Percentiles rank a stretch among this genome's conserved stretches.
Conservation (phyloP, 2,888 invertebrate genomes). For the Amphiduros pacificus region DNA sequence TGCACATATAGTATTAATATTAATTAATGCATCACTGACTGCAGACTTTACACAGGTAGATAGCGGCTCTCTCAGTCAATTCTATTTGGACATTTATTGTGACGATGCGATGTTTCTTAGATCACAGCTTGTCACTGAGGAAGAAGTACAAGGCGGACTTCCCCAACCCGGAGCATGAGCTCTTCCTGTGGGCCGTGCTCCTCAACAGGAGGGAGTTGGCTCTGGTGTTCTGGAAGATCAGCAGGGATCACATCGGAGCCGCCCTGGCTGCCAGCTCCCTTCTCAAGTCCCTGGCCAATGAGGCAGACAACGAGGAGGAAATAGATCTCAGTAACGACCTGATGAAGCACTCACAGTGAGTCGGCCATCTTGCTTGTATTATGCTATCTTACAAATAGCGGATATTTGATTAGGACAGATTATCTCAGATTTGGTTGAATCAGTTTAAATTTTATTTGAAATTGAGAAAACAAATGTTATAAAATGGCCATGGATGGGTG, state of each 20-base stretch:
- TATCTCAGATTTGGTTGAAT: no score
- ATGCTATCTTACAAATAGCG: no score
- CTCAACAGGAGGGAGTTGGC: conserved; percentile 53
- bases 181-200: conserved; percentile 58
- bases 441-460: no score
- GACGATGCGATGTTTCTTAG: no score
- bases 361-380: no score
- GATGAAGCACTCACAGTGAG: conserved; percentile 43
- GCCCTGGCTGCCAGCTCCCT: conserved; percentile 48
- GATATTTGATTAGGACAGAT: no score
- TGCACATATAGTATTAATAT: background rate
- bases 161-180: conserved; percentile 46
- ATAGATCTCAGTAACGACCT: conserved; percentile 47
- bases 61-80: background rate
- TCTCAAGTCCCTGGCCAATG: conserved; percentile 43
- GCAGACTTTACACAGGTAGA: no score
- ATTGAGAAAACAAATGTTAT: no score
- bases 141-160: conserved; percentile 28
- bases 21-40: no score
- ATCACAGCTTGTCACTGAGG: background rate
- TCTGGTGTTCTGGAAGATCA: conserved; percentile 51
- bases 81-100: background rate
- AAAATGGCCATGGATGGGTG: no score
- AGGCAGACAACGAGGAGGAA: conserved; percentile 53
- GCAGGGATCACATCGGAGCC: conserved; percentile 53